Conservation (phyloP, 2,113 vertebrate species). For the Puma concolor region DNA sequence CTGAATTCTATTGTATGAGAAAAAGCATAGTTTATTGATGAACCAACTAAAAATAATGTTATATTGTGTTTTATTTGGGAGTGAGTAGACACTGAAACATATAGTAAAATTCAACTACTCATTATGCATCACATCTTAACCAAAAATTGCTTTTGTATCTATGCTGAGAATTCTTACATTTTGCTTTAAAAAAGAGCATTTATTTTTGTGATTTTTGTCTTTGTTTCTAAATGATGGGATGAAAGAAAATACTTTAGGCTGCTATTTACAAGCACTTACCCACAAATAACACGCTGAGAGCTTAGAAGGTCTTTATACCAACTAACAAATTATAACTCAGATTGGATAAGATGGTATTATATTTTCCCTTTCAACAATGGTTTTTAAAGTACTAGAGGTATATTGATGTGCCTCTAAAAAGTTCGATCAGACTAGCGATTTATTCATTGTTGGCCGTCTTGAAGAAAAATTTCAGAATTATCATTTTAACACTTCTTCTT, state of each 20-base stretch:
- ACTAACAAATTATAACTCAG: constrained; percentile 55
- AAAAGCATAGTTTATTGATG: constrained; percentile 16
- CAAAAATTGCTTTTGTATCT: constrained; percentile 56
- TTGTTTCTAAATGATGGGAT: constrained; percentile 62
- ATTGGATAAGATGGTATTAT: neutral
- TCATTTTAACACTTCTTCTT: constrained; percentile 18
- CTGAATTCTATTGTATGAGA: constrained; percentile 30
- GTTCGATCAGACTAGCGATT: neutral
- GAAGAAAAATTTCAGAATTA: constrained; percentile 35
- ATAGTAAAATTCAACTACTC: constrained; percentile 18
- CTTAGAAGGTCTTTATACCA: constrained; percentile 43
- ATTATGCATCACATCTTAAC: constrained; percentile 17
- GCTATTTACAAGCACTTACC: constrained; percentile 37
- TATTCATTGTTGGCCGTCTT: constrained; percentile 28
- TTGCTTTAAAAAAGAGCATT: constrained; percentile 39
- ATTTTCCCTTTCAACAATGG: constrained; percentile 35
- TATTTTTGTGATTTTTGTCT: constrained; percentile 63
- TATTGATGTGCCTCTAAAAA: neutral
- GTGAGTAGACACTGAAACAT: constrained; percentile 42
- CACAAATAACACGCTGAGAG: constrained; percentile 56
- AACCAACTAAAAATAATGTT: constrained; percentile 40
- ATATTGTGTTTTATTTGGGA: neutral
- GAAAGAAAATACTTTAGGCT: constrained; percentile 56
- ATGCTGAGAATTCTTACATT: constrained; percentile 59
- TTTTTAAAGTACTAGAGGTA: constrained; percentile 46